Evolutionary conservation across 2,888 invertebrate genomes (phyloP), one percentile per base, ranked within the genome.

Genomic region (Scaptomyza caliginosa): DNA sequence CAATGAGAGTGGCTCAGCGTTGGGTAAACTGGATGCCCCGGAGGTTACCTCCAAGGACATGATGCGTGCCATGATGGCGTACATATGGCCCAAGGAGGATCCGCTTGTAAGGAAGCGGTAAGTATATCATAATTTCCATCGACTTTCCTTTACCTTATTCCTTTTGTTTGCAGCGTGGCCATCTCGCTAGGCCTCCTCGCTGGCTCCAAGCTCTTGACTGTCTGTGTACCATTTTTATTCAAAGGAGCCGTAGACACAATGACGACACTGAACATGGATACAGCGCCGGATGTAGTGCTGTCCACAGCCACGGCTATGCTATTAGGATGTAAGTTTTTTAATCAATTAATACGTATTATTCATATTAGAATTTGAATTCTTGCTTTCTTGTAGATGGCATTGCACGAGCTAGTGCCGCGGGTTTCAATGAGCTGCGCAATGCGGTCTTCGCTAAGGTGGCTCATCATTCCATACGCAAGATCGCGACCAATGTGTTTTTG

Each of bases 371-470:
- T n/a, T n/a, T n/a, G n/a, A n/a, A n/a, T 2, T 5, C 10, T 4
- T 13, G 2, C 6, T 4, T 24, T 11, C 4, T 21, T 32, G 19
- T 89, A 99, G 99, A 99, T 93, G 99, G 99, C 60, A 92, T 97
- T 64, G 98, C 99, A 0, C 94, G 99, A 74, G 96, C 96, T 2
- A 95, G 97, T 45, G 95, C 99, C 2, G 95, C 98, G 0, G 96
- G 96, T 19, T 97, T 99, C 91, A 99, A 98, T 92, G 99, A 99
- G 92, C 91, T 99, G 16, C 93, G 99, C 30, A 99, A 99, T 92
- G 99, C 99, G 0, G 98, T 99, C 42, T 99, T 99, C 92, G 98
- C 98, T 1, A 96, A 95, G 90, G 99, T 99, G 5, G 98, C 99
- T 0, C 99, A 99, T 90, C 96, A 97, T 92, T 99, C 99, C 16